These are phyloP conservation scores for Urocyon cinereoargenteus DNA, from an alignment of 2,797 vertebrate species.

Conservation along the genomic window DNA sequence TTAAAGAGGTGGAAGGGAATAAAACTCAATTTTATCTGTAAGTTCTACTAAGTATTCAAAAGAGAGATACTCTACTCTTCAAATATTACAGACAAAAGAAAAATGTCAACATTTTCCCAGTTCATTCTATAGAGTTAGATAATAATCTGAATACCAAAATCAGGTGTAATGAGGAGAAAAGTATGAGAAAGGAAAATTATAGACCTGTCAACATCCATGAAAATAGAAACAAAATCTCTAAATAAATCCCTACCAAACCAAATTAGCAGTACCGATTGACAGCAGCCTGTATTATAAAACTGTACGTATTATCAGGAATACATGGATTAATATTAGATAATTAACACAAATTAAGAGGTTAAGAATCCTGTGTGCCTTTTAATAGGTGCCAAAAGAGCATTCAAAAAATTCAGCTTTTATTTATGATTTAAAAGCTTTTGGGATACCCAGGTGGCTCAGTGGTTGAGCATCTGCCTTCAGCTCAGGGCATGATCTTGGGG, in stretches of 20 bases:
- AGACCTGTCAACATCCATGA: not conserved
- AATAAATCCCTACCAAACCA: constrained; percentile 19
- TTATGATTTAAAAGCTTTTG: not conserved
- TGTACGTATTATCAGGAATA: not conserved
- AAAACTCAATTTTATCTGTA: constrained; percentile 22
- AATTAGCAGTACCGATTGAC: not conserved
- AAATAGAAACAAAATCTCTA: not conserved
- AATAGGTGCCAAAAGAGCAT: not conserved
- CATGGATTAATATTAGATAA: not conserved
- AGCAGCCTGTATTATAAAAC: not conserved
- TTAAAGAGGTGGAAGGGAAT: not conserved
- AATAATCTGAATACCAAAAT: not conserved
- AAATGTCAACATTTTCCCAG: not conserved
- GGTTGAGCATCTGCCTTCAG: too few relatives aligned
- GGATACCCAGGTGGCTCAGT: too few relatives aligned
- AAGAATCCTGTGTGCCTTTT: not conserved
- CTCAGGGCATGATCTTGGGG: too few relatives aligned
- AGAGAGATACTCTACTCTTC: not conserved
- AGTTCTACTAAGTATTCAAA: not conserved
- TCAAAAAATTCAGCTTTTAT: not conserved
- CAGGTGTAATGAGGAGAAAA: not conserved
- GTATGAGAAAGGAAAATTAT: not conserved
- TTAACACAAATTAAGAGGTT: not conserved
- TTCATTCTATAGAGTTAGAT: not conserved
- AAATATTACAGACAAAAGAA: not conserved